Percentiles rank a stretch among this genome's conserved stretches.
Evolutionary conservation across 2,888 invertebrate species (phyloP).

Genomic region (Scrobipalpa atriplicella): DNA sequence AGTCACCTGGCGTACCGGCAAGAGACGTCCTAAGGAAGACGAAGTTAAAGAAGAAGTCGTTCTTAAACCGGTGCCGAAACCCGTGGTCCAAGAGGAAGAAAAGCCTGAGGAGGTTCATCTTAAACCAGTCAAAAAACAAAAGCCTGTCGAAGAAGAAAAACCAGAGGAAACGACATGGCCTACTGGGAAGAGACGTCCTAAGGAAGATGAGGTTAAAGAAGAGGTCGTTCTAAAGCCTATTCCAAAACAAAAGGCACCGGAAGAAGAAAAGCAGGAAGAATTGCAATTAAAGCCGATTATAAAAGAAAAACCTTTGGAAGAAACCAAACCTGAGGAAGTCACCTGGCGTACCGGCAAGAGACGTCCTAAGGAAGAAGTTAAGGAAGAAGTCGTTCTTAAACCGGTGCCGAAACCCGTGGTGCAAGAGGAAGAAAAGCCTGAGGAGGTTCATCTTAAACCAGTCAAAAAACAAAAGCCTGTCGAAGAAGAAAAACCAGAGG

Average conservation of each 20-base stretch:
- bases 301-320: constrained; percentile 44
- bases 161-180: constrained; percentile 56
- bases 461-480: constrained; percentile 50
- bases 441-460: constrained; percentile 45
- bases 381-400: constrained; percentile 68
- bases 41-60: constrained; percentile 59
- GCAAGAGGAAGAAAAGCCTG: constrained; percentile 40
- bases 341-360: constrained; percentile 56
- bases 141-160: constrained; percentile 51
- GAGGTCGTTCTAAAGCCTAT: constrained; percentile 63
- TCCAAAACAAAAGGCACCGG: constrained; percentile 41
- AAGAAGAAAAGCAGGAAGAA: constrained; percentile 50
- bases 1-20: constrained; percentile 48
- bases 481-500: constrained; percentile 57
- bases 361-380: constrained; percentile 51
- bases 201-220: constrained; percentile 57
- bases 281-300: constrained; percentile 65
- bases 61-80: constrained; percentile 52
- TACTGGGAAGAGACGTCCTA: constrained; percentile 43
- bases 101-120: constrained; percentile 51
- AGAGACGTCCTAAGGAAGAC: constrained; percentile 55
- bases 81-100: constrained; percentile 49
- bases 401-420: constrained; percentile 44
- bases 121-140: constrained; percentile 46
- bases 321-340: constrained; percentile 41